Evolutionary conservation across 1,140 invertebrate species (phyloP), one percentile per base, ranked within the genome.

Genomic region (Daktulosphaira vitifoliae): DNA sequence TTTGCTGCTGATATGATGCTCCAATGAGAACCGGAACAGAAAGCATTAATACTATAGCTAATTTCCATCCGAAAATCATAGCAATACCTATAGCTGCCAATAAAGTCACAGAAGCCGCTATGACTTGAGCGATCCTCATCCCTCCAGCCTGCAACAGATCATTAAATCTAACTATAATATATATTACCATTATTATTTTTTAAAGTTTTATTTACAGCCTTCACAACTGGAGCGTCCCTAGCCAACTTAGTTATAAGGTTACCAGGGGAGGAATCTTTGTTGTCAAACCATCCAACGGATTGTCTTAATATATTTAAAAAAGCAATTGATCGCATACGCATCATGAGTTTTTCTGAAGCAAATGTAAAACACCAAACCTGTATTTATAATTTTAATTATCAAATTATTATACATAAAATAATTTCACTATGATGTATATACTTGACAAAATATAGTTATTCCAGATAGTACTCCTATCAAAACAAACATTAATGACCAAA

Each of bases 221-320:
- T 86, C 1, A 90, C 82, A 15, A 82, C 78, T 13, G 86, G 79
- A 0, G 87, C 85, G 77, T 90, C 88, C 26, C 82, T 80, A 1
- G 87, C 86, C 2, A 90, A 75, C 18, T 81, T 74, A 1, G 85
- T 82, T 56, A 85, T 86, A 0, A 90, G 73, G 37, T 82, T 81
- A 3, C 86, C 85, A 0, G 82, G 81, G 7, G 81, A 80, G 71
- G 88, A 86, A 20, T 78, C 72, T 66, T 82, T 80, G 52, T 83
- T 76, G 70, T 90, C 88, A 72, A 85, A 90, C 81, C 86, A 90
- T 4, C 77, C 82, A 2, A 89, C 79, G 69, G 88, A 83, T 76
- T 89, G 84, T 18, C 78, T 76, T 1, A 90, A 68, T 69, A 89
- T 81, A 1, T 81, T 79, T 44, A 77, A 74, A 69, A 90, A 89